Evolutionary conservation across 2,888 invertebrate genomes (phyloP), one percentile per base, ranked within the genome.

Genomic region (Hydrotaea diabolus): DNA sequence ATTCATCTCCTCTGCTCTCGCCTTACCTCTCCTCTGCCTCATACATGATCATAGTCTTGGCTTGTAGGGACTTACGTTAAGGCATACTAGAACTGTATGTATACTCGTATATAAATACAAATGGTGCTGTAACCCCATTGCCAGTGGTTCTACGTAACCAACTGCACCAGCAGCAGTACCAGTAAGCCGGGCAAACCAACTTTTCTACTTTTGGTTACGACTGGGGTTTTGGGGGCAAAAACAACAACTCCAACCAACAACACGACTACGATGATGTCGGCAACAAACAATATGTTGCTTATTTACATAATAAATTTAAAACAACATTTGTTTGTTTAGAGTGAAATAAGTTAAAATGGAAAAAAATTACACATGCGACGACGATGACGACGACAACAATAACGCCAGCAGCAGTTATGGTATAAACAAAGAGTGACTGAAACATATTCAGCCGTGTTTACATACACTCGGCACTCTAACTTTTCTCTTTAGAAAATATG

Each of bases 271-370:
- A 53, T 19, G 53, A 17, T 53, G 53, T 2, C 53, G 57, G 11
- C 57, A 23, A 59, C 59, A 49, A 43, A 79, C 78, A 84, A 81
- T 81, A 75, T 84, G 78, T 72, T 75, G 72, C 64, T 72, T 19
- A 84, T 84, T 81, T 81, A 66, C 73, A 84, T 81, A 84, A 84
- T 81, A 80, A 64, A 80, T 73, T 73, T 69, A 69, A 46, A 69
- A 69, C 69, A 69, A 69, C n/a, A n/a, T n/a, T 46, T 69, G 69
- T 69, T 69, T 43, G 69, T 69, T 46, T 46, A 26, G 26, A 59
- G 23, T 11, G 23, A 23, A 57, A 57, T 57, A 57, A 43, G 43
- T 23, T 17, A 53, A 57, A 2, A 57, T n/a, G 5, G 21, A 21
- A 8, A 57, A 57, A 59, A 26, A 39, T 8, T 4, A 31, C 31